Evolutionary conservation across 2,888 invertebrate species (phyloP).

Genomic region (Gonocerus acuteangulatus): DNA sequence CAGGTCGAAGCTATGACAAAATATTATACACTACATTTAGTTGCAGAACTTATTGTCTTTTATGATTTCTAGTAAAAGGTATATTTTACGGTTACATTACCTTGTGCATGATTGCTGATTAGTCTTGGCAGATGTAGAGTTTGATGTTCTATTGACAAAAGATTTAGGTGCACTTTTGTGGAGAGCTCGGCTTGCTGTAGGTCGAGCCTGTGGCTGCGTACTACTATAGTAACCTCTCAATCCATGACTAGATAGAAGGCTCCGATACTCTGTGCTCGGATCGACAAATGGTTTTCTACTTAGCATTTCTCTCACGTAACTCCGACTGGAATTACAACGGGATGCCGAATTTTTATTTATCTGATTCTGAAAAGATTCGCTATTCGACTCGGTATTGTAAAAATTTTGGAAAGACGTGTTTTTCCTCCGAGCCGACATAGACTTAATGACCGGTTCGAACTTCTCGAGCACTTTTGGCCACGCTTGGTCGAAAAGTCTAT

Average conservation of each 20-base stretch:
- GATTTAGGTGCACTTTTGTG: too few species aligned
- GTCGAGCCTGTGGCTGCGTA: too few species aligned
- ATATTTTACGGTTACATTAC: too few species aligned
- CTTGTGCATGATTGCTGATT: too few species aligned
- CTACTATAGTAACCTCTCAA: neutral
- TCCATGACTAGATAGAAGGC: conserved; percentile 10
- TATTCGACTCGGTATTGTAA: neutral
- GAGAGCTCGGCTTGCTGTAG: too few species aligned
- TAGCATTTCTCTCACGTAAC: conserved; percentile 2
- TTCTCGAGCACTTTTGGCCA: conserved; percentile 32
- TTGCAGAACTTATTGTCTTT: too few species aligned
- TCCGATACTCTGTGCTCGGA: neutral
- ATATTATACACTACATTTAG: too few species aligned
- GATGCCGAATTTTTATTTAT: neutral
- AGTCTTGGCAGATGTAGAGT: neutral
- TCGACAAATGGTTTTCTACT: neutral
- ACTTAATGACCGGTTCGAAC: conserved; percentile 30
- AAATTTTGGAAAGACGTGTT: neutral
- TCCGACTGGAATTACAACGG: conserved; percentile 16
- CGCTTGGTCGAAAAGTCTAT: conserved; percentile 29
- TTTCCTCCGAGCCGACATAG: neutral
- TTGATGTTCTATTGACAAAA: too few species aligned
- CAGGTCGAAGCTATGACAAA: too few species aligned
- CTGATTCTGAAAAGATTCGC: neutral
- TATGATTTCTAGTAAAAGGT: too few species aligned